These are phyloP conservation scores for Laupala kohalensis DNA, from an alignment of 1,140 invertebrate species.

Conservation along the genomic window DNA sequence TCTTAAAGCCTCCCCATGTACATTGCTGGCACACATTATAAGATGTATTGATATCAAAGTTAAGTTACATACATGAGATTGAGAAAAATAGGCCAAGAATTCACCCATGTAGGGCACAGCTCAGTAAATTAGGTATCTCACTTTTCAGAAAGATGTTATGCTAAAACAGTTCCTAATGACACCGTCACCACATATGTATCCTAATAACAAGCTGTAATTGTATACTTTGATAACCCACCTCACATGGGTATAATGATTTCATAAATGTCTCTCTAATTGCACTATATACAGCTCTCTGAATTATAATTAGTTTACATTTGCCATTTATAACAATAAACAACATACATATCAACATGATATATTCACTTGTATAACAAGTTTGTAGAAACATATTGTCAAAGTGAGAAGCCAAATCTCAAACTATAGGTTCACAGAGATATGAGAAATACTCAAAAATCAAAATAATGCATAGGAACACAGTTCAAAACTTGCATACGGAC, in stretches of 20 bases:
- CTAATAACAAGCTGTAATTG: not conserved
- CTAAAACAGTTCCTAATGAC: not conserved
- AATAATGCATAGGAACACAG: not conserved
- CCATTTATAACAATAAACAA: not conserved
- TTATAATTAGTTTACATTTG: not conserved
- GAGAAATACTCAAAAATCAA: not conserved
- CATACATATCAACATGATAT: not conserved
- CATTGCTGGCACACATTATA: not conserved
- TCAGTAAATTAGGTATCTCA: not conserved
- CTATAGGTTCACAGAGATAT: not conserved
- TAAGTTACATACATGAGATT: not conserved
- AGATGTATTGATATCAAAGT: not conserved
- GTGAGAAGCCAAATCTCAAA: not conserved
- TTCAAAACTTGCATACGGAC: no score
- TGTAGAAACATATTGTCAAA: not conserved
- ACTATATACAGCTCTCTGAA: not conserved
- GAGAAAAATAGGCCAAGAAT: not conserved
- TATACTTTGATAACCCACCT: not conserved
- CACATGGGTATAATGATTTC: not conserved
- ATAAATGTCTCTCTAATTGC: not conserved
- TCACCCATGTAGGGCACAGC: not conserved
- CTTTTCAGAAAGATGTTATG: not conserved
- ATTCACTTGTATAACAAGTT: not conserved
- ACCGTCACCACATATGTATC: not conserved
- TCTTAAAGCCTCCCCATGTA: not conserved